Base-by-base conservation (phyloP, 1,140 invertebrate genomes). In the Oppia nitens region DNA sequence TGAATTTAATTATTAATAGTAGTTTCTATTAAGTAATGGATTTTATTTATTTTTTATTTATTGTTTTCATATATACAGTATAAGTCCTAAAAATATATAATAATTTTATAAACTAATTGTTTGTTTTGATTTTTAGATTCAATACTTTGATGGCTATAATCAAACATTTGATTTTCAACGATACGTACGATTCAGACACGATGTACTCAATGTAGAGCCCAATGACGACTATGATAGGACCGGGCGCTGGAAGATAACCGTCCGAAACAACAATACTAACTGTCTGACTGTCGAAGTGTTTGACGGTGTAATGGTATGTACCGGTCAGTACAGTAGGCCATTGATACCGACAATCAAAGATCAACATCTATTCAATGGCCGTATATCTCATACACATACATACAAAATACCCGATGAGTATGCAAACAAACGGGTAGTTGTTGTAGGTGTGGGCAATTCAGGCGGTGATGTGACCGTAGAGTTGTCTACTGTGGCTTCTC, bases 191-290 rank as follows among this genome's bases (percentile, higher is more conserved):
- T 65, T 57, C 26, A 53, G 57, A 28, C 54, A 54, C 25, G 57
- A 61, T 59, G 58, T 65, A 3, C 40, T 61, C 12, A 55, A 26
- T 27, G 62, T 74, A 0, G 56, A 45, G 20, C 65, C 62, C 17
- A 59, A 66, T 1, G 53, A 63, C 6, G 70, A 72, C 59, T 73
- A 68, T 55, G 65, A 66, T 0, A 47, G 59, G 27, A 70, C 70
- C 12, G 74, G 73, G 3, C 59, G 61, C 26, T 75, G 73, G 73
- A 56, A 57, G 4, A 71, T 77, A 2, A 66, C 57, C 3, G 66
- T 65, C 17, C 60, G 62, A 17, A 61, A 64, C 56, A 29, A 59
- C 14, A 26, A 51, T 40, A 60, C 47, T 6, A 50, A 32, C 28
- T 56, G 29, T 29, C 56, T 21, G 55, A 32, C 60, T n/a, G 50